These are phyloP conservation scores for Nothoprocta pentlandii DNA, from an alignment of 2,113 vertebrate genomes.

Conservation along the genomic window DNA sequence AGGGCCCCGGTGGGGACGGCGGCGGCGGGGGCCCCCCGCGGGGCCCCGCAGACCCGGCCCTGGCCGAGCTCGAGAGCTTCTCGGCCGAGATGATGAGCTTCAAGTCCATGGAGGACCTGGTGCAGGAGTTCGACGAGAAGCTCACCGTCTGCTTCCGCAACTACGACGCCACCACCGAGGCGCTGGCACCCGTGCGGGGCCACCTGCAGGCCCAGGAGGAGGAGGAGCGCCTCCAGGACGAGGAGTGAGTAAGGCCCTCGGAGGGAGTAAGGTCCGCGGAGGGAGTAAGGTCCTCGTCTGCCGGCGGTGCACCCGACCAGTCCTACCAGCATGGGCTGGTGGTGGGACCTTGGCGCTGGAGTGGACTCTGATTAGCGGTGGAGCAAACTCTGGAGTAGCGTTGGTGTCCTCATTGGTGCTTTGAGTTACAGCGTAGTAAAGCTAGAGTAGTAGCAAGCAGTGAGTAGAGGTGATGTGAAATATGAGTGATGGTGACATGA, in stretches of 20 bases:
- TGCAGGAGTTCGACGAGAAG: conserved; percentile 69
- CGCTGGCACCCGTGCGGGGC: conserved; percentile 42
- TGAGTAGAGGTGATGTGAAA: too few relatives aligned
- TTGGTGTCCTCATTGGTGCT: too few relatives aligned
- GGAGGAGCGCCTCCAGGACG: conserved; percentile 66
- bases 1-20: background rate
- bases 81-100: conserved; percentile 68
- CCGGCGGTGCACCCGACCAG: too few relatives aligned
- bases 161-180: conserved; percentile 61
- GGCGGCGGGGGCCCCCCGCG: background rate
- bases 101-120: conserved; percentile 72
- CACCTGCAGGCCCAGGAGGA: conserved; percentile 57
- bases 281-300: too few relatives aligned
- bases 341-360: too few relatives aligned
- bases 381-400: too few relatives aligned
- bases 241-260: conserved; percentile 59
- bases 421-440: too few relatives aligned
- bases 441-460: too few relatives aligned
- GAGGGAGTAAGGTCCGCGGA: background rate
- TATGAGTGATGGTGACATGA: background rate
- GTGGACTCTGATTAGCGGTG: too few relatives aligned
- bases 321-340: too few relatives aligned
- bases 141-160: conserved; percentile 72
- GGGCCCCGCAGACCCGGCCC: background rate
- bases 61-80: conserved; percentile 70